Base-by-base conservation (phyloP, 2,888 invertebrate genomes). In the Calameuta filiformis region DNA sequence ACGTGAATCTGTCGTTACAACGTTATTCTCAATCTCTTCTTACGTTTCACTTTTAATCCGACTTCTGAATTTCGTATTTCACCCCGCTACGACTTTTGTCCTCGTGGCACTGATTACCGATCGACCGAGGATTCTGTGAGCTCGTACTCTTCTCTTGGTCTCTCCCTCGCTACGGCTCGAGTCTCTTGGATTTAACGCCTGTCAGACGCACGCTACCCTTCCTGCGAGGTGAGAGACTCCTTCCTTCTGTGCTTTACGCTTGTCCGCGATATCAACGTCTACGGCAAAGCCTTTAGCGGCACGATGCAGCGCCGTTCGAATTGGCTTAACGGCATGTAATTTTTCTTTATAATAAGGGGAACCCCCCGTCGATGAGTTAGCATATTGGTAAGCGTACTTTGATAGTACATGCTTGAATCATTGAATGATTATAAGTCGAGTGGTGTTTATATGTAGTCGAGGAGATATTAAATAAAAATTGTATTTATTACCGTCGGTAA, bases 101-200 rank as follows among this genome's bases (percentile, higher is more conserved):
- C 71, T 31, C 71, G 71, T 71, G 31, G 71, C 31, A 71, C 71
- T 33, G 71, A 33, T 33, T 71, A 71, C 71, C 71, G 71, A 31
- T 71, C 71, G 71, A 71, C 33, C 71, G 71, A 11, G 56, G 56
- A 56, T 23, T 56, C 56, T 56, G 56, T 56, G 56, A 56, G 9
- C 56, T 56, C 56, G 9, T 56, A 56, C 56, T 56, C 56, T 56
- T 56, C 56, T 56, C 56, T 56, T 56, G 23, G 56, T 56, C 56
- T 56, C 56, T 56, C 56, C 56, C 56, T 56, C 23, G 56, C 56
- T 56, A 15, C 56, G 23, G 56, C 56, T 56, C 56, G 56, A 56
- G 56, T 56, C 56, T 56, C 56, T 56, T 56, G 56, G 56, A 56
- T 56, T 56, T 56, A 56, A 56, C 56, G 56, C 56, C 56, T 56